Conservation (phyloP, 1,140 invertebrate genomes). For the Neotoxoptera formosana region DNA sequence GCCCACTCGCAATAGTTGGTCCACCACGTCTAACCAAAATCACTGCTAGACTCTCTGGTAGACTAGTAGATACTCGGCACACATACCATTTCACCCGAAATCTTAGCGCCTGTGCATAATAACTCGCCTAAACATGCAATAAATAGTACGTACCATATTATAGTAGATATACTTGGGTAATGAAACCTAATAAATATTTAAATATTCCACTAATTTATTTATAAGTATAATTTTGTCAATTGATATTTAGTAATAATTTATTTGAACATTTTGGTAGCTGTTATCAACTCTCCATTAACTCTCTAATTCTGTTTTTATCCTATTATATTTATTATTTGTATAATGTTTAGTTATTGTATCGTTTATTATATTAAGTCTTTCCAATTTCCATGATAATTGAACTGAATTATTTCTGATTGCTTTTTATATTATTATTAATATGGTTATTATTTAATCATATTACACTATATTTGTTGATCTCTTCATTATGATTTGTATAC, state of each 20-base stretch:
- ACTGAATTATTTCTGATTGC: conserved; percentile 1
- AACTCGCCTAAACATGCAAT: neutral
- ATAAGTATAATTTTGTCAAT: neutral
- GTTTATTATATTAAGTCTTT: neutral
- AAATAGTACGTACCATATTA: neutral
- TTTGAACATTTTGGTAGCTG: neutral
- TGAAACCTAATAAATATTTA: neutral
- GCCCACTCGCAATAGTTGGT: no score
- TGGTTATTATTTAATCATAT: conserved; percentile 5
- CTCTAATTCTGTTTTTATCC: conserved; percentile 1
- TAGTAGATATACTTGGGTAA: neutral
- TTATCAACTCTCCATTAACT: neutral
- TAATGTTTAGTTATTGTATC: neutral
- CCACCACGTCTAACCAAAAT: neutral
- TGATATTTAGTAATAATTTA: neutral
- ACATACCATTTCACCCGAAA: neutral
- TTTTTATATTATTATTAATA: neutral
- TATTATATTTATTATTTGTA: conserved; percentile 4
- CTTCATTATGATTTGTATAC: conserved; percentile 5
- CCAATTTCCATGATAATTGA: neutral
- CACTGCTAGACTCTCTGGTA: neutral
- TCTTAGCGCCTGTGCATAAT: neutral
- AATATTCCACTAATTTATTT: conserved; percentile 12
- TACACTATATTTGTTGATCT: conserved; percentile 31
- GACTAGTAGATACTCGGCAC: no score